Base-by-base conservation (phyloP, 2,888 invertebrate species). In the Tuta absoluta region DNA sequence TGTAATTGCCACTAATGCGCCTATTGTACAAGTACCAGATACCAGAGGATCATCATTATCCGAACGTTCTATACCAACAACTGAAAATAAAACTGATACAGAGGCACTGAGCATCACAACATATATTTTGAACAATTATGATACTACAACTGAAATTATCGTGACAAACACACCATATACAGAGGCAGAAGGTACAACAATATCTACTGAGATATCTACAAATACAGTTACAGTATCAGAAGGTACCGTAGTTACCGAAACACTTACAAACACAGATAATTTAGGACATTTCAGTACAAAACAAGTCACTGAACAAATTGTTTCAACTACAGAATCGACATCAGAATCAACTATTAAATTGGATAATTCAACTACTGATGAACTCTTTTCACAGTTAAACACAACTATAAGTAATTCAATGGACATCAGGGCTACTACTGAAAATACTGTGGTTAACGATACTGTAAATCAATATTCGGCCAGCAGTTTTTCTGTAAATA, bases 31-130 rank as follows among this genome's bases (percentile, higher is more conserved):
- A 53, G 53, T 53, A 14, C 53, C 12, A 53, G n/a, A 24, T 1
- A 53, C 53, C 3, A 23, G 11, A 53, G 49, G 2, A 21, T 21
- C 24, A 8, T 53, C 53, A 53, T 12, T 53, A 53, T 24, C 53
- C 28, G 53, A 53, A 53, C 53, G 53, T 24, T 23, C 23, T 14
- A 24, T 24, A 21, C 8, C 53, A 53, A 53, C 24, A 14, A 53
- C 53, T 24, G 53, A 53, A 21, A 19, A 21, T 8, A n/a, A n/a
- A 8, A 10, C 8, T 49, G 21, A 17, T 28, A 24, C n/a, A 53
- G n/a, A 11, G 14, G 12, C n/a, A 2, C 11, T 24, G 7, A 24
- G 14, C 23, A 11, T 11, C 19, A 21, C 21, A 11, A 49, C 49
- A 49, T 4, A 21, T 51, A 12, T 7, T 24, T 12, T 23, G 11